Evolutionary conservation across 2,888 invertebrate species (phyloP).

Genomic region (Drosophila rubida): DNA sequence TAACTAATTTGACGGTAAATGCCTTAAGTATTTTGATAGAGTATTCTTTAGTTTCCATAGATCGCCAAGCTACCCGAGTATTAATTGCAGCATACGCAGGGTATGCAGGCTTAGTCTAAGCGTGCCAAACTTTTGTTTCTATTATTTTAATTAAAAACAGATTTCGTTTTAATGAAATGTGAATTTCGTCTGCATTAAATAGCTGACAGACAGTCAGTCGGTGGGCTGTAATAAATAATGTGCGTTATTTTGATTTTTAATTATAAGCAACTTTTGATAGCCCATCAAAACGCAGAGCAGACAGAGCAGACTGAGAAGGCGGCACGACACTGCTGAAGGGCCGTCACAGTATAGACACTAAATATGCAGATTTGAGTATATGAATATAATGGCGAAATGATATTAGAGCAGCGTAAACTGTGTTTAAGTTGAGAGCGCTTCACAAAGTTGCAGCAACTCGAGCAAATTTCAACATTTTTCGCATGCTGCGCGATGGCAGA

Average conservation of each 20-base stretch:
- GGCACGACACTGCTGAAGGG: background rate
- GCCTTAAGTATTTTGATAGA: too few species aligned
- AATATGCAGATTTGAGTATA: background rate
- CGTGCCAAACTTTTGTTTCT: background rate
- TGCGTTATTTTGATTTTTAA: background rate
- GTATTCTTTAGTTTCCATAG: too few species aligned
- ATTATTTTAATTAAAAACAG: slow-evolving; percentile 16
- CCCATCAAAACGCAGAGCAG: background rate
- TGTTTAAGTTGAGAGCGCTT: background rate
- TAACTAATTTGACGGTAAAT: too few species aligned
- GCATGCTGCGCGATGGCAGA: too few species aligned
- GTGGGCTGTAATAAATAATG: too few species aligned
- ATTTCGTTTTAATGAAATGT: slow-evolving; percentile 9
- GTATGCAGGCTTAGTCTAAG: background rate
- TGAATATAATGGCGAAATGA: background rate
- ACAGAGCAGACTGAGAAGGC: too few species aligned
- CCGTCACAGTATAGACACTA: background rate
- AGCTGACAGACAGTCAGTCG: slow-evolving; percentile 1
- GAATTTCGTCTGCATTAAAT: background rate
- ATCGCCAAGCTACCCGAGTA: background rate
- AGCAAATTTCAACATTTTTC: background rate
- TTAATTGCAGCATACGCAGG: background rate
- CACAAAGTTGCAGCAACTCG: background rate
- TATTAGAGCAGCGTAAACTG: background rate
- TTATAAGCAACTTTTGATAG: background rate